Base-by-base conservation (phyloP, 2,797 vertebrate species). In the Euphonia xanthogaster region DNA sequence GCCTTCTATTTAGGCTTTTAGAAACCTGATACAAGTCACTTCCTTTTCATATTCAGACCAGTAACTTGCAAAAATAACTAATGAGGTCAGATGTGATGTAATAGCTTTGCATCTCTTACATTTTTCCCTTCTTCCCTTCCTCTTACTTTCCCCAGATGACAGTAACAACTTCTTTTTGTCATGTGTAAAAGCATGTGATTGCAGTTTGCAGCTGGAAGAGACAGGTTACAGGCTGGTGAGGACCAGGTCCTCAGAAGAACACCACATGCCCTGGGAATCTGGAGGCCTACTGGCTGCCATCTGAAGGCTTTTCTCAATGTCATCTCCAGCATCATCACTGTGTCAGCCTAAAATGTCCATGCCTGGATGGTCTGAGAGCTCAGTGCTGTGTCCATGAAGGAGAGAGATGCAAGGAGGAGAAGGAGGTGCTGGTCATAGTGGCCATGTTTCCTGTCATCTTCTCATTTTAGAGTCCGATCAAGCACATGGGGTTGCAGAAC, bases 211-310 rank as follows among this genome's bases (percentile, higher is more conserved):
- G 5, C 27, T 57, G 22, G 27, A 76, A 76, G 47, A 66, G 44
- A 39, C 12, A 76, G 21, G 12, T 78, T 82, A 58, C 28, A 66
- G 75, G 8, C 8, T 40, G 51, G 5, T 1, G 7, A 78, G 25
- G 21, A 35, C 7, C 33, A 23, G 7, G 20, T 37, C 8, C 24
- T 70, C 33, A 45, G 67, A 73, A 66, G 65, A 76, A 16, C 0
- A 0, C 15, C 19, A 23, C 0, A 1, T 15, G 12, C 22, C 13
- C 19, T 21, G 22, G 27, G 27, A 92, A 40, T 17, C 0, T 61
- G 14, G 9, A 23, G 12, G 2, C 5, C 42, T 24, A 7, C 17
- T 54, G 47, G 27, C n/a, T 82, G 30, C 47, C 24, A 11, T 78
- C 39, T 78, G 39, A 78, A 78, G 30, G 18, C 25, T 45, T 58